Evolutionary conservation across 2,888 invertebrate species (phyloP), one percentile per base, ranked within the genome.

Genomic region (Orthosia cruda): DNA sequence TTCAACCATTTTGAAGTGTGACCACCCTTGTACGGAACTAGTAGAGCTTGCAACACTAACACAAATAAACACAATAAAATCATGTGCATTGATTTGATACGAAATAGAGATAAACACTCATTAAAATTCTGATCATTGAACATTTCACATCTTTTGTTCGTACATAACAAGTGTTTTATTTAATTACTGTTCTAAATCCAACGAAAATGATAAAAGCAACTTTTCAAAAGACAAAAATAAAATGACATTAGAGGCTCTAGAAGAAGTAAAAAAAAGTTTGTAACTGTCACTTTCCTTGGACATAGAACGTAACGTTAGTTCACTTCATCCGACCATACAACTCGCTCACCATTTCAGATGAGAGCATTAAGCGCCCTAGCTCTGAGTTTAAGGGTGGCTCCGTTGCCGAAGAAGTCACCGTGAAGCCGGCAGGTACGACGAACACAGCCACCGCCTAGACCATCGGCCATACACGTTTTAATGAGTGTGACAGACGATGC

Each of bases 281-380:
- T 20, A 74, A 71, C 63, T 85, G 76, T 77, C 79, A 81, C 20
- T 88, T 88, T 92, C 90, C 88, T 91, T 93, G 92, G 94, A 91
- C 89, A 91, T 94, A 93, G 94, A 94, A 92, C 90, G 92, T 93
- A 93, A 93, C 86, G 81, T 92, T 92, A 92, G 88, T 85, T 92
- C 95, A 93, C 94, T 88, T 92, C 95, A 95, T 93, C 93, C 89
- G 90, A 92, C 93, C 96, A 95, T 95, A 95, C 96, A 94, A 94
- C 89, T 93, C 95, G 93, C 94, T 95, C 93, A 94, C 94, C 94
- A 94, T 97, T 96, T 93, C 94, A 98, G 98, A 98, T 96, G 98
- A 98, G 94, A 97, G 97, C 94, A 97, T 98, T 94, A 98, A 98
- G 95, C 98, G 98, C 96, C 98, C 98, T 93, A 98, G 98, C 97